A percentile compares a stretch with the other conserved stretches of the same genome.
phyloP scores from a whole-genome alignment of 2,113 vertebrate species.

The Litocranius walleri region DNA sequence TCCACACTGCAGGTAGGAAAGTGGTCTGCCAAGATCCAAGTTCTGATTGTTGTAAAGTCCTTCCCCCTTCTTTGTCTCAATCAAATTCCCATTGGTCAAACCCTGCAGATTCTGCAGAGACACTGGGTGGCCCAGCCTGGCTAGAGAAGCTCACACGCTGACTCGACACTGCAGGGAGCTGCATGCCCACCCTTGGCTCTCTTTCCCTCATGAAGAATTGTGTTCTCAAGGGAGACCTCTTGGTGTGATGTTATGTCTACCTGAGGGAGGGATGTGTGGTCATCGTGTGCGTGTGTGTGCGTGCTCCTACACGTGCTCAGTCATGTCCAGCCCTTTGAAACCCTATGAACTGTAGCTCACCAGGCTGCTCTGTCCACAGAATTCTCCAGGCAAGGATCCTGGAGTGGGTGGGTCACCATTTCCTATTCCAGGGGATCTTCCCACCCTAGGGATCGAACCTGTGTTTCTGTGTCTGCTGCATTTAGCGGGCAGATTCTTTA shows the following conservation, averaged over 20 bases:
- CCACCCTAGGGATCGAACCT: background rate
- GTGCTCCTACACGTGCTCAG: rapidly evolving
- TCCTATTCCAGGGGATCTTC: background rate
- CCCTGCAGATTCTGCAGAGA: background rate
- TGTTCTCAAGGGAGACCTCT: background rate
- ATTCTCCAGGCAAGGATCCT: background rate
- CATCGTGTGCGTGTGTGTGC: rapidly evolving
- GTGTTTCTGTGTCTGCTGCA: background rate
- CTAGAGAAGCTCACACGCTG: background rate
- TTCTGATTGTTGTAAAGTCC: background rate
- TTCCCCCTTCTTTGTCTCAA: background rate
- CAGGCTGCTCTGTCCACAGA: background rate
- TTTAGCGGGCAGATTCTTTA: background rate
- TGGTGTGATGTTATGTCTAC: background rate
- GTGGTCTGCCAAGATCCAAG: background rate
- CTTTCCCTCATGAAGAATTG: background rate
- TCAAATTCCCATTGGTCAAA: background rate
- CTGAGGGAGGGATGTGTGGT: background rate
- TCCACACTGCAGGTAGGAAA: background rate
- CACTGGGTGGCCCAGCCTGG: background rate
- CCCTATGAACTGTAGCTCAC: background rate
- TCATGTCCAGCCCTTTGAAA: background rate
- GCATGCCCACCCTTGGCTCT: background rate
- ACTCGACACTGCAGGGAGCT: background rate
- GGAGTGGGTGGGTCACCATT: background rate